Conservation (phyloP, 2,888 invertebrate genomes). For the Penaeus monodon region DNA sequence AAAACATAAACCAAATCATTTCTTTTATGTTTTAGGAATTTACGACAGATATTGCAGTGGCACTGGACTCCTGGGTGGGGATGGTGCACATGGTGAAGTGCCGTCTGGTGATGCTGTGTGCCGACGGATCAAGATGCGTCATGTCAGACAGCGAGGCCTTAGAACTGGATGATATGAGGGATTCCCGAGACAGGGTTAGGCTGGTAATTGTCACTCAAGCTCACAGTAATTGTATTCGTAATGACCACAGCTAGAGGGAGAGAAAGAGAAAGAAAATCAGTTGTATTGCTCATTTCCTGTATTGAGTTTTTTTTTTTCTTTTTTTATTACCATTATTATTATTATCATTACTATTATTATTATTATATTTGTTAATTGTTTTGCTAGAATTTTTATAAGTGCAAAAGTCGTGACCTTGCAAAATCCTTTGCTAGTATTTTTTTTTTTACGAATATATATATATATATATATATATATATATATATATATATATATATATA, state of each 20-base stretch:
- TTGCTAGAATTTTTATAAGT: no score
- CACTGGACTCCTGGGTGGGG: constrained; percentile 90
- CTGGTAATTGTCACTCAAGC: constrained; percentile 64
- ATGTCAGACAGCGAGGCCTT: constrained; percentile 76
- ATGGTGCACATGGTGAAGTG: constrained; percentile 71
- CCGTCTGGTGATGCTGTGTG: constrained; percentile 73
- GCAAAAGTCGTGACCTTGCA: no score
- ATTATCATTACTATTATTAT: no score
- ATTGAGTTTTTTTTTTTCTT: no score
- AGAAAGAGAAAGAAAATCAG: no score
- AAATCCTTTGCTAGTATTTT: not conserved
- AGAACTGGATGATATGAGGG: constrained; percentile 80
- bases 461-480: no score
- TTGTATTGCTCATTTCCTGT: no score
- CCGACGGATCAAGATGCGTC: constrained; percentile 71
- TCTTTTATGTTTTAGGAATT: constrained; percentile 75
- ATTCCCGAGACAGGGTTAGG: constrained; percentile 76
- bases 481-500: no score
- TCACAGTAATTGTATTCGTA: constrained; percentile 35
- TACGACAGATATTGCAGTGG: constrained; percentile 86
- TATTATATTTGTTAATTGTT: no score
- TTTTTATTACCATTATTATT: no score
- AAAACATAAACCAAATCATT: constrained; percentile 40
- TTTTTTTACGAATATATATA: no score
- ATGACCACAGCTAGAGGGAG: no score